Percentiles rank a stretch among this genome's conserved stretches.
Evolutionary conservation across 1,140 invertebrate species (phyloP).

Genomic region (Pogonomyrmex californicus): DNA sequence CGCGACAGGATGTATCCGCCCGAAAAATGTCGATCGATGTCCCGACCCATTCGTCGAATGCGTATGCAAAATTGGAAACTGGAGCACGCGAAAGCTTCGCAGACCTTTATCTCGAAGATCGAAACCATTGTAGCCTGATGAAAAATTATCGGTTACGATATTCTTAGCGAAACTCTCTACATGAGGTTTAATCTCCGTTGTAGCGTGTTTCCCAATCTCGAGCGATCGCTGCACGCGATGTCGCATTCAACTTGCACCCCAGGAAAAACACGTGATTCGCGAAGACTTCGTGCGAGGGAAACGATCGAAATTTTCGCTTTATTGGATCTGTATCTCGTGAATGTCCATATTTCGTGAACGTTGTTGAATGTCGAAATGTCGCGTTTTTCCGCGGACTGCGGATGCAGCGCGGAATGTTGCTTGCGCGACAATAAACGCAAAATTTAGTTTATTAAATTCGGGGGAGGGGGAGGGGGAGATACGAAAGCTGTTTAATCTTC

Average conservation of each 20-base stretch:
- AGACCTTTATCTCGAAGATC: too few relatives aligned
- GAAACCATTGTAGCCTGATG: too few relatives aligned
- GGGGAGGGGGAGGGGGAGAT: too few relatives aligned
- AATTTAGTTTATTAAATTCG: background rate
- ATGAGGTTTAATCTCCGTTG: background rate
- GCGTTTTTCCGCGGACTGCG: too few relatives aligned
- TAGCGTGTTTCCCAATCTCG: background rate
- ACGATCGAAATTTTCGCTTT: background rate
- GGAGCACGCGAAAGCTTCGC: background rate
- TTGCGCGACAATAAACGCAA: background rate
- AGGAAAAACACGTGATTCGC: constrained; percentile 4
- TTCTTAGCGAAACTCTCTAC: background rate
- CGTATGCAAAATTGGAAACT: background rate
- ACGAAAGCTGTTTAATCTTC: background rate
- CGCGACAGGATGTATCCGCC: background rate
- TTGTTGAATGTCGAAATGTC: background rate
- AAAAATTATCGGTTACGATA: background rate
- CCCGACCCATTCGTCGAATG: background rate
- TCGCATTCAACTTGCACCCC: constrained; percentile 1
- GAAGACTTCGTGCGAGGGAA: background rate
- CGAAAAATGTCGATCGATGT: background rate
- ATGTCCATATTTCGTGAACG: too few relatives aligned
- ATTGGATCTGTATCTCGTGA: background rate
- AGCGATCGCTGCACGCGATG: constrained; percentile 6
- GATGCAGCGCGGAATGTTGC: background rate